Evolutionary conservation across 2,797 vertebrate species (phyloP).

Genomic region (Sylvilagus floridanus): DNA sequence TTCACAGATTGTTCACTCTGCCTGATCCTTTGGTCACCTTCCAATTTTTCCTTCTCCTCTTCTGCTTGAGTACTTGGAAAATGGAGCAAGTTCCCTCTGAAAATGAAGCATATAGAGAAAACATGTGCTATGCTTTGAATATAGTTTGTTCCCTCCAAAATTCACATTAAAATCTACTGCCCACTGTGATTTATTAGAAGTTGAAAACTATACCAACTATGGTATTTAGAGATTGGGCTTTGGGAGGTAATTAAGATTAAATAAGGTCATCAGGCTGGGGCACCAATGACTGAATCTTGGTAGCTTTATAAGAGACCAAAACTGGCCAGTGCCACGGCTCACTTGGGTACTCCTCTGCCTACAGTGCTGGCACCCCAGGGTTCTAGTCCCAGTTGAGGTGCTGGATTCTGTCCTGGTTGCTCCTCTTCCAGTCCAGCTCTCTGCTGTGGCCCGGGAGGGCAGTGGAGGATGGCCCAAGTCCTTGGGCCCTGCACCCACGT

Average conservation of each 20-base stretch:
- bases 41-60: slow-evolving; percentile 79
- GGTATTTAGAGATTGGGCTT: background rate
- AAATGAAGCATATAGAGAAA: slow-evolving; percentile 80
- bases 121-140: background rate
- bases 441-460: too few relatives aligned
- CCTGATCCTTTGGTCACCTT: slow-evolving; percentile 35
- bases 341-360: too few relatives aligned
- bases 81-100: slow-evolving; percentile 88
- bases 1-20: slow-evolving; percentile 82
- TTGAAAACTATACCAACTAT: background rate
- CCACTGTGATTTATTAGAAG: background rate
- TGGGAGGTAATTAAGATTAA: background rate
- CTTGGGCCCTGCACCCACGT: too few relatives aligned
- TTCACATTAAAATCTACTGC: background rate
- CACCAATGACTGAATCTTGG: background rate
- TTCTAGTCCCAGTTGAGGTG: too few relatives aligned
- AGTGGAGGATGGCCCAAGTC: too few relatives aligned
- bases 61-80: slow-evolving; percentile 86
- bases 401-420: too few relatives aligned
- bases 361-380: too few relatives aligned
- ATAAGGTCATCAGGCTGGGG: background rate
- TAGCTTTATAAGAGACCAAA: background rate
- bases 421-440: too few relatives aligned
- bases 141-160: background rate
- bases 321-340: too few relatives aligned